These are phyloP conservation scores for Henricia sp. DNA, from an alignment of 53 echinoderm and acorn worm species.

Conservation along the genomic window DNA sequence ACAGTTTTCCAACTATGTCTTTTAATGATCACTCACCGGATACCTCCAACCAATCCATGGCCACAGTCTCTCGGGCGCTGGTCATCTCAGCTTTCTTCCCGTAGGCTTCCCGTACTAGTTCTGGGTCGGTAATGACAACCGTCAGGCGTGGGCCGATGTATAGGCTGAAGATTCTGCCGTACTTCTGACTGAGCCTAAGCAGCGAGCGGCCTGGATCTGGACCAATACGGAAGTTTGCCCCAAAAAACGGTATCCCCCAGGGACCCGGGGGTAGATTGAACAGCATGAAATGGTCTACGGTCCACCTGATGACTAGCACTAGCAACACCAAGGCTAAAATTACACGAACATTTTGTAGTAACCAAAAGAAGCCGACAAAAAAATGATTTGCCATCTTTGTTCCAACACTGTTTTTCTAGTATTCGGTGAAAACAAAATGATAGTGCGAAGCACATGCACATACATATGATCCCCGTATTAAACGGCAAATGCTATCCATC, in stretches of 20 bases:
- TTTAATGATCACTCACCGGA: too few species aligned
- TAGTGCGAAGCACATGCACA: too few species aligned
- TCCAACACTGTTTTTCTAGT: too few species aligned
- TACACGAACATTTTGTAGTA: background rate
- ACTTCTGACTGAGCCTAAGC: conserved; percentile 10
- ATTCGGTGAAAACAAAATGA: too few species aligned
- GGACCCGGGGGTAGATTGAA: conserved; percentile 31
- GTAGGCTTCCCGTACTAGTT: conserved; percentile 26
- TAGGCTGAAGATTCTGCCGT: conserved; percentile 47
- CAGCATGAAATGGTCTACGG: background rate
- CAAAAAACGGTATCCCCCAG: conserved; percentile 23
- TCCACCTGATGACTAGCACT: background rate
- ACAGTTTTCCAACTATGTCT: too few species aligned
- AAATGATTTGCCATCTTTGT: background rate
- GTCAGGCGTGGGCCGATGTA: conserved; percentile 17
- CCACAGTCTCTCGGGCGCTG: background rate
- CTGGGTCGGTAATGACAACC: conserved; percentile 27
- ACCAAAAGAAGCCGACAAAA: background rate
- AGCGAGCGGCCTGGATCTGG: conserved; percentile 27
- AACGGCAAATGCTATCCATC: too few species aligned
- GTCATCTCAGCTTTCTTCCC: conserved; percentile 41
- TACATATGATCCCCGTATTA: too few species aligned
- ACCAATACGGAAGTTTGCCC: conserved; percentile 34
- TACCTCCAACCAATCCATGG: conserved; percentile 20
- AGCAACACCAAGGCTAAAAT: background rate